These are phyloP conservation scores for Drosophila kepulauana DNA, from an alignment of 1,140 invertebrate species.

Conservation along the genomic window DNA sequence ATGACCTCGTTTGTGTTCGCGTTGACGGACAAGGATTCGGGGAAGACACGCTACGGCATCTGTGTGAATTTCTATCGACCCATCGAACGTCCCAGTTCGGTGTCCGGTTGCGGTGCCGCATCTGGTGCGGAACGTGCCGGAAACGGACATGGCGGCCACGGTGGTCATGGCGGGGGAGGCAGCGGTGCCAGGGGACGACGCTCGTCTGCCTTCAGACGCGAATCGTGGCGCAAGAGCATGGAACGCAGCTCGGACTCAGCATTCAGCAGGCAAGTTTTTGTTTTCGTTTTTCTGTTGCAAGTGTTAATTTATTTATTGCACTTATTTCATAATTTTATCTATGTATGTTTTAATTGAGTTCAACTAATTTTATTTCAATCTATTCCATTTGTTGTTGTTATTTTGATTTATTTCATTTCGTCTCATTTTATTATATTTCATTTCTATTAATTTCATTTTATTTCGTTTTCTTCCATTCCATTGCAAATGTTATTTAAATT, in stretches of 20 bases:
- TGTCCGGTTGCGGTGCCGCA: slow-evolving; percentile 19
- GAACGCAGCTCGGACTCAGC: slow-evolving; percentile 96
- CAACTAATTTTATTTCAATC: too few relatives aligned
- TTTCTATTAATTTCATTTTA: too few relatives aligned
- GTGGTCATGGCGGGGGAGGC: slow-evolving; percentile 35
- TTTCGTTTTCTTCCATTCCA: too few relatives aligned
- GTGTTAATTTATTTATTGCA: too few relatives aligned
- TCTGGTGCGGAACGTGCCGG: slow-evolving; percentile 53
- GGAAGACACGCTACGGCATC: slow-evolving; percentile 95
- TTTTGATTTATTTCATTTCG: too few relatives aligned
- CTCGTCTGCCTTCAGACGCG: slow-evolving; percentile 89
- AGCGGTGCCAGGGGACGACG: slow-evolving; percentile 80
- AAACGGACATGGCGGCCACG: slow-evolving; percentile 60
- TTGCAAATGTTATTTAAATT: too few relatives aligned
- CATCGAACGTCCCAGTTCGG: slow-evolving; percentile 87
- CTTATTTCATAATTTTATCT: too few relatives aligned
- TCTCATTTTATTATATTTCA: too few relatives aligned
- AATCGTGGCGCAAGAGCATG: slow-evolving; percentile 95
- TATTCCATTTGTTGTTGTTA: too few relatives aligned
- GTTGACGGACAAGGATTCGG: slow-evolving; percentile 99
- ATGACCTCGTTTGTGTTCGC: slow-evolving; percentile 99
- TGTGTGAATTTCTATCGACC: slow-evolving; percentile 99
- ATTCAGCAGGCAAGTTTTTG: slow-evolving; percentile 92
- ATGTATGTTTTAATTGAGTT: too few relatives aligned
- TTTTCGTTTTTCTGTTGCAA: slow-evolving; percentile 17